Percentiles rank a stretch among this genome's conserved stretches.
phyloP scores from a whole-genome alignment of 2,113 vertebrate genomes.

The Aegithalos caudatus region DNA sequence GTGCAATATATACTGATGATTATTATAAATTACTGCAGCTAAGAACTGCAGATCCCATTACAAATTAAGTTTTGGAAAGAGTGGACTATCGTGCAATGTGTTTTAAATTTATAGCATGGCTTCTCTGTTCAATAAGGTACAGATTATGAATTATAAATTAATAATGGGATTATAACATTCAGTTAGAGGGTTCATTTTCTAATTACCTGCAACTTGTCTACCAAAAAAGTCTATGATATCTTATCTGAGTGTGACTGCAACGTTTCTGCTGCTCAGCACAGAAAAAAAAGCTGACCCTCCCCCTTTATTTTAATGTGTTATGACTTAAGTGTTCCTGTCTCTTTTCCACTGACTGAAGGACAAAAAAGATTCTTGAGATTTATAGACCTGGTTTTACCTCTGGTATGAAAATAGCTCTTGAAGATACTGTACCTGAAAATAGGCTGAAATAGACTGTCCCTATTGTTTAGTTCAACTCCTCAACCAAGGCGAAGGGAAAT shows the following conservation, averaged over 20 bases:
- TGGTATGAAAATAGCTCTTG: constrained; percentile 22
- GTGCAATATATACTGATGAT: neutral
- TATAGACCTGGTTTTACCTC: constrained; percentile 13
- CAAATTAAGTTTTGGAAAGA: constrained; percentile 20
- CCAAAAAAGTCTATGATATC: constrained; percentile 18
- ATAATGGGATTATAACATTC: constrained; percentile 3
- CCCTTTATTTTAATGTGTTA: constrained; percentile 51
- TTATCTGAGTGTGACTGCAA: neutral
- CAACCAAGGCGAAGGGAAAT: neutral
- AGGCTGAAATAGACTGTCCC: constrained; percentile 12
- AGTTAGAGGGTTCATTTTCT: constrained; percentile 11
- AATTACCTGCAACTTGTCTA: constrained; percentile 44
- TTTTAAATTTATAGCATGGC: constrained; percentile 36
- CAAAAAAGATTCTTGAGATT: neutral
- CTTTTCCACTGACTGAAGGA: neutral
- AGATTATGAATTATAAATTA: constrained; percentile 49
- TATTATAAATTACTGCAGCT: neutral
- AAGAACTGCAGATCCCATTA: neutral
- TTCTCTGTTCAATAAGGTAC: neutral
- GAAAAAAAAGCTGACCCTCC: neutral
- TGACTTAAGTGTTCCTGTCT: constrained; percentile 34
- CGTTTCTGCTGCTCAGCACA: constrained; percentile 5
- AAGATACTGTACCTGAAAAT: constrained; percentile 18
- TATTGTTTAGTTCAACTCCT: constrained; percentile 10
- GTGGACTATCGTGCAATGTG: neutral